Conservation (phyloP, 2,888 invertebrate species). For the Linyphia triangularis region DNA sequence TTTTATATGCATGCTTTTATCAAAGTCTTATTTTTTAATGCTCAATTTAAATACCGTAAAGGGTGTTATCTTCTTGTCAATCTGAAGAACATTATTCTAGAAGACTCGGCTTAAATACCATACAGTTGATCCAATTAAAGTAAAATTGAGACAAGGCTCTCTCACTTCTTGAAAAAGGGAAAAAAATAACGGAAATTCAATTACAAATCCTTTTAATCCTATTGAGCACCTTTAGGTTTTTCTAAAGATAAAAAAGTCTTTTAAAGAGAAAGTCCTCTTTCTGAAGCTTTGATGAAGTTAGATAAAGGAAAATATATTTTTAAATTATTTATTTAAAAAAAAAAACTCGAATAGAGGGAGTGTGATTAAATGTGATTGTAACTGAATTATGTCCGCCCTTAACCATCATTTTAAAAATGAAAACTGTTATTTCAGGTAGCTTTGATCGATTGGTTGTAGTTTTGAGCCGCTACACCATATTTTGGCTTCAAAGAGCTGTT, state of each 20-base stretch:
- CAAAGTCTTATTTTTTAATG: background rate
- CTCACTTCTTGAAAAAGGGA: background rate
- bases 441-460: too few species aligned
- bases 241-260: conserved; percentile 10
- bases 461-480: too few species aligned
- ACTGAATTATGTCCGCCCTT: too few species aligned
- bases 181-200: conserved; percentile 38
- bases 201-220: conserved; percentile 47
- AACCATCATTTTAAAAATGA: too few species aligned
- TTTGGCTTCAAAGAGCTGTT: too few species aligned
- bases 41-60: background rate
- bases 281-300: background rate
- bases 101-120: conserved; percentile 39
- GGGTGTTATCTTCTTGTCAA: background rate
- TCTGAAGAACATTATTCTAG: background rate
- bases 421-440: too few species aligned
- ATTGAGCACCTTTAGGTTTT: background rate
- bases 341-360: background rate
- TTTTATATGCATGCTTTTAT: background rate
- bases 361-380: too few species aligned
- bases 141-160: conserved; percentile 31
- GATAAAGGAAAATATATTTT: background rate
- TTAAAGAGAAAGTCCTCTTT: conserved; percentile 15
- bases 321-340: background rate
- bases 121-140: conserved; percentile 56